A percentile compares a stretch with the other conserved stretches of the same genome.
Conservation (phyloP, 2,797 vertebrate genomes). For the Brotogeris chrysoptera region DNA sequence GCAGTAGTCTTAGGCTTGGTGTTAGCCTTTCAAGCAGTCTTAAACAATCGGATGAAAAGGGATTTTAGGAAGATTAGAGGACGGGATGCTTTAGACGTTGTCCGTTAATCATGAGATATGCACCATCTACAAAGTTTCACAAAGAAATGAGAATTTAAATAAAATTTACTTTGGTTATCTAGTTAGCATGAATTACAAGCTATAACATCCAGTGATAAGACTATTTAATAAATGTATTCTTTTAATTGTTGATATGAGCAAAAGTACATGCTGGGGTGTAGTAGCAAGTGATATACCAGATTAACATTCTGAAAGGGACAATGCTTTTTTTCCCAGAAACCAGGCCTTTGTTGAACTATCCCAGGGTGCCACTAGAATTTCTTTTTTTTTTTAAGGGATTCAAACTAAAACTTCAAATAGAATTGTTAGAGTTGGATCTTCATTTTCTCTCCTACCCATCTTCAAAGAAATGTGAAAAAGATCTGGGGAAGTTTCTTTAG, state of each 20-base stretch:
- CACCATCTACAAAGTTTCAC: conserved; percentile 81
- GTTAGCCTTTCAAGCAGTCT: conserved; percentile 98
- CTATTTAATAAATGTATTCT: conserved; percentile 80
- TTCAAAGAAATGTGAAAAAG: conserved; percentile 55
- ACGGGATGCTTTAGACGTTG: conserved; percentile 94
- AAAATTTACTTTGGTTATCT: conserved; percentile 81
- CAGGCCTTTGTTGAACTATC: conserved; percentile 90
- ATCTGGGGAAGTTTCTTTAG: background rate
- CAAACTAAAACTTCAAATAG: conserved; percentile 71
- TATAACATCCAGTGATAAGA: conserved; percentile 78
- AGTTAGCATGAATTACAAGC: conserved; percentile 81
- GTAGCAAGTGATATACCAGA: conserved; percentile 88
- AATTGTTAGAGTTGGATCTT: conserved; percentile 66
- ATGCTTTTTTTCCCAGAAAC: conserved; percentile 90
- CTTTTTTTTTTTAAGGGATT: conserved; percentile 63
- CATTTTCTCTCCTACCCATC: conserved; percentile 42
- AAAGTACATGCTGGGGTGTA: conserved; percentile 79
- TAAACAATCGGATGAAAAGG: conserved; percentile 99
- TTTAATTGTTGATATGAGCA: conserved; percentile 82
- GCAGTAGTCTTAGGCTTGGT: conserved; percentile 85
- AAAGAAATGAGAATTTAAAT: conserved; percentile 79
- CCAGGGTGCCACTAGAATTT: conserved; percentile 76
- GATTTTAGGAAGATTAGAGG: conserved; percentile 99
- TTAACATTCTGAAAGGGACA: conserved; percentile 93
- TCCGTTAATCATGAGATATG: conserved; percentile 96